Conservation (phyloP, 2,888 invertebrate species). For the Lomographa bimaculata region DNA sequence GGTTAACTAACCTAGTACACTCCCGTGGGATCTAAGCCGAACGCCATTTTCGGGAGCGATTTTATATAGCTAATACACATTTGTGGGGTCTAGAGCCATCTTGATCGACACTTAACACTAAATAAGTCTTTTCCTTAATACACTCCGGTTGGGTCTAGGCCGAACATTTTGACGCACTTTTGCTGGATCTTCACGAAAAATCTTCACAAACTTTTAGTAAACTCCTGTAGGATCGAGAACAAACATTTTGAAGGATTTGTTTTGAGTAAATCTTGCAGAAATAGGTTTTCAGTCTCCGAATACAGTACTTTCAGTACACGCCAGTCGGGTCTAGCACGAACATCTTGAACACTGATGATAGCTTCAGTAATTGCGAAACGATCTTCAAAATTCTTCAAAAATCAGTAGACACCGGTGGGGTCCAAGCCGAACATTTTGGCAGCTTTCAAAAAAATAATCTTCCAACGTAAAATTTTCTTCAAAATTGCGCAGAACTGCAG, state of each 20-base stretch:
- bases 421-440: slow-evolving; percentile 65
- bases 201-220: slow-evolving; percentile 55
- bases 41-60: slow-evolving; percentile 49
- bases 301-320: slow-evolving; percentile 63
- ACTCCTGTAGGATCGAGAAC: slow-evolving; percentile 75
- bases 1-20: slow-evolving; percentile 50
- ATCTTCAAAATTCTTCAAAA: slow-evolving; percentile 29
- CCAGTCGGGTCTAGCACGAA: slow-evolving; percentile 69
- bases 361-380: slow-evolving; percentile 24
- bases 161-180: slow-evolving; percentile 57
- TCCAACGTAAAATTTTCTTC: slow-evolving; percentile 29
- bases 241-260: slow-evolving; percentile 61
- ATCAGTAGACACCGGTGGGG: slow-evolving; percentile 70
- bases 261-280: too few relatives aligned
- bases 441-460: slow-evolving; percentile 32
- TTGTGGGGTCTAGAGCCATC: slow-evolving; percentile 58
- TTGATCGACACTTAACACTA: slow-evolving; percentile 47
- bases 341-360: slow-evolving; percentile 52
- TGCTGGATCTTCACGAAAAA: slow-evolving; percentile 32
- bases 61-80: slow-evolving; percentile 53
- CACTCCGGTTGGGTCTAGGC: slow-evolving; percentile 57
- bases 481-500: slow-evolving; percentile 27
- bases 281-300: too few relatives aligned
- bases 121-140: slow-evolving; percentile 45
- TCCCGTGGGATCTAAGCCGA: slow-evolving; percentile 64